Evolutionary conservation across 2,888 invertebrate species (phyloP).

Genomic region (Rhingia rostrata): DNA sequence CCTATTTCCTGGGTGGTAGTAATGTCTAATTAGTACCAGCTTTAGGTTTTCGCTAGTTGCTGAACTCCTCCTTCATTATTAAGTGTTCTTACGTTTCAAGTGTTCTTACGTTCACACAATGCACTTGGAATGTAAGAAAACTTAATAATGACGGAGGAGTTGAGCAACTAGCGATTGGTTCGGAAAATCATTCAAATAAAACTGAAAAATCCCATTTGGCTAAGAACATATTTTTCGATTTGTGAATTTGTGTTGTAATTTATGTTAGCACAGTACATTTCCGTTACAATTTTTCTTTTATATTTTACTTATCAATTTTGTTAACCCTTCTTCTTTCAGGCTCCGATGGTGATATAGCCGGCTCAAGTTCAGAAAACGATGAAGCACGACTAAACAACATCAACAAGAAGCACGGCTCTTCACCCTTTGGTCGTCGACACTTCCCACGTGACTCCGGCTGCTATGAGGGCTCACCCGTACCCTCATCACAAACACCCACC

Average conservation of each 20-base stretch:
- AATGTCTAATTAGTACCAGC: no score
- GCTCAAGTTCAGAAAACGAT: constrained; percentile 91
- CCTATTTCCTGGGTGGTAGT: no score
- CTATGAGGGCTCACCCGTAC: constrained; percentile 87
- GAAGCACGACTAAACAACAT: constrained; percentile 84
- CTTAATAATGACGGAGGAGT: no score
- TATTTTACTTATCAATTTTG: neutral
- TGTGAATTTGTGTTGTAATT: neutral
- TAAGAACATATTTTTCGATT: no score
- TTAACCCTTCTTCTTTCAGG: constrained; percentile 81
- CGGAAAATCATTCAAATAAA: no score
- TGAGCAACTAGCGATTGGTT: no score
- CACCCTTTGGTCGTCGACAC: constrained; percentile 90
- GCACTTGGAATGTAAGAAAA: no score
- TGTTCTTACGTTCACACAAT: no score
- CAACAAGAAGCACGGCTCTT: constrained; percentile 84
- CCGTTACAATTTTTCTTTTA: neutral
- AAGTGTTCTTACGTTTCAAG: no score
- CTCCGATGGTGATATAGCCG: constrained; percentile 90
- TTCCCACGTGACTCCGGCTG: constrained; percentile 93
- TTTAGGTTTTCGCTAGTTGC: no score
- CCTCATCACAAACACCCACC: constrained; percentile 85
- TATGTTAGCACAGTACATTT: neutral
- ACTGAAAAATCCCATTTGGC: no score
- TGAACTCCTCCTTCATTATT: no score